Percentiles rank a stretch among this genome's conserved stretches.
phyloP scores from a whole-genome alignment of 2,113 vertebrate genomes.

The Diphyllodes magnificus region DNA sequence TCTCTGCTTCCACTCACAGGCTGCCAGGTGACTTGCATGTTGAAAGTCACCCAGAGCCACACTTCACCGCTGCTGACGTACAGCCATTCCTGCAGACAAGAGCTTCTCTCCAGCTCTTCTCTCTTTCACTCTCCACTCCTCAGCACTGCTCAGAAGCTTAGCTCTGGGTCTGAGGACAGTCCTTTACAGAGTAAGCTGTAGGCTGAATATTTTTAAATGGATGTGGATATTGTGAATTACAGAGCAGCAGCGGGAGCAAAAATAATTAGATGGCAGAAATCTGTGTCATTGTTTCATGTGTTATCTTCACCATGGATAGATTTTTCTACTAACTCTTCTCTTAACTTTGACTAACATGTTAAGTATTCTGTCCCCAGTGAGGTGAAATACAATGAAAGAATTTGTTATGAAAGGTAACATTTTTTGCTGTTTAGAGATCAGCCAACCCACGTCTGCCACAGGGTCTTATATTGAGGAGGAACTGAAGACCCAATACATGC shows the following conservation, averaged over 20 bases:
- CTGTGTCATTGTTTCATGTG: not conserved
- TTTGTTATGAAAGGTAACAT: not conserved
- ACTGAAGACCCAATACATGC: not conserved
- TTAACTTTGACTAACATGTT: not conserved
- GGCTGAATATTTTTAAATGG: not conserved
- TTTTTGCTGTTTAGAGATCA: not conserved
- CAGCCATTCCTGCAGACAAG: not conserved
- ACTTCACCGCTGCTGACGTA: not conserved
- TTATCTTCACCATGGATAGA: rapidly evolving
- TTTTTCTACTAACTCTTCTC: not conserved
- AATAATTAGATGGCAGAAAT: not conserved
- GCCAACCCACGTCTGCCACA: not conserved
- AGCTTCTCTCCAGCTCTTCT: not conserved
- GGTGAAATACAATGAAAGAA: not conserved
- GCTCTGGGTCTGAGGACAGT: rapidly evolving
- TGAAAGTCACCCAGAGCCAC: not conserved
- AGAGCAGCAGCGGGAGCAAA: not conserved
- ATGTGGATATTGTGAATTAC: not conserved
- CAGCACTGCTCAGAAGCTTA: not conserved
- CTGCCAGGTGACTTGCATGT: not conserved
- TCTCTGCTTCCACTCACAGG: not conserved
- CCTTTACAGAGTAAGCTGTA: not conserved
- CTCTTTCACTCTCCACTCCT: not conserved
- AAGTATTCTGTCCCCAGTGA: not conserved
- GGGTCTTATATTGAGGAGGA: not conserved